Evolutionary conservation across 30 jellyfish, hydroid and myxozoan species (phyloP).

Genomic region (Rhopilema esculentum): DNA sequence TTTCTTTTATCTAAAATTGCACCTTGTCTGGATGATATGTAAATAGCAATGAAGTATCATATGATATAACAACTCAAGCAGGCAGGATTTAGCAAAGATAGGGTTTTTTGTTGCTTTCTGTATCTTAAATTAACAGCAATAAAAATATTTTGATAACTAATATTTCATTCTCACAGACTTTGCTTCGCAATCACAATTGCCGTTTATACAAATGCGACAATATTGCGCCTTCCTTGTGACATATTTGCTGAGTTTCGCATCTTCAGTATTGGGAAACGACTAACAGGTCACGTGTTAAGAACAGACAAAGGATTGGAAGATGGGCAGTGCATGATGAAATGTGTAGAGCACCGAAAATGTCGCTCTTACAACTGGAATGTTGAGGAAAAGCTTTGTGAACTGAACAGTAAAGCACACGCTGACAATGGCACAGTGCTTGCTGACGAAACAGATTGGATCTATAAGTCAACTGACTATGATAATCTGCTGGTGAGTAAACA

Average conservation of each 20-base stretch:
- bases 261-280: neutral
- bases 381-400: too few relatives aligned
- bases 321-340: slow-evolving; percentile 16
- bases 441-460: slow-evolving; percentile 24
- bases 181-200: neutral
- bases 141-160: neutral
- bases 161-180: neutral
- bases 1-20: too few relatives aligned
- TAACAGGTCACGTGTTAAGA: slow-evolving; percentile 14
- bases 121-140: too few relatives aligned
- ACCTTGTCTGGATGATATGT: too few relatives aligned
- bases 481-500: slow-evolving; percentile 13
- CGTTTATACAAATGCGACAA: neutral
- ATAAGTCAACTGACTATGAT: slow-evolving; percentile 35
- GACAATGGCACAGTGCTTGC: slow-evolving; percentile 15
- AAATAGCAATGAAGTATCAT: too few relatives aligned
- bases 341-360: slow-evolving; percentile 35
- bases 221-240: neutral
- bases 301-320: neutral
- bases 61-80: too few relatives aligned
- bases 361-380: slow-evolving; percentile 35
- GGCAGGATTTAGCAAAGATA: too few relatives aligned
- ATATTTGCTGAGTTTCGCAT: neutral
- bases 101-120: too few relatives aligned
- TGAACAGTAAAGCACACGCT: slow-evolving; percentile 26